phyloP scores from a whole-genome alignment of 2,888 invertebrate species.

The Aplocera efformata region DNA sequence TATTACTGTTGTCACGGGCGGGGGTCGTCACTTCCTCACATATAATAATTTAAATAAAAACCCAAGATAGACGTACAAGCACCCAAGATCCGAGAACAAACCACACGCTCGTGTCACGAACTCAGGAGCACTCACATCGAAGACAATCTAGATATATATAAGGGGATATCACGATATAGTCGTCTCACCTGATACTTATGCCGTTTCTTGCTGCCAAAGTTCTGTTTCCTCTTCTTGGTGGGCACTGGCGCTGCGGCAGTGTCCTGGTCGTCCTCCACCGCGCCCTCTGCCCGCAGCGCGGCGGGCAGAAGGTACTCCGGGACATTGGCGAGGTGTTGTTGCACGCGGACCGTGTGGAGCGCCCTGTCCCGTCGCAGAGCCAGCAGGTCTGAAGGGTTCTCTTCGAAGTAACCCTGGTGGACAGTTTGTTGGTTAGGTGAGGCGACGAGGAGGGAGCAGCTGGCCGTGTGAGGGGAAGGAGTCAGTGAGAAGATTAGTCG shows the following conservation, averaged over 20 bases:
- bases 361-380: slow-evolving; percentile 92
- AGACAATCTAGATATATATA: background rate
- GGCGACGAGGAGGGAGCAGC: background rate
- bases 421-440: background rate
- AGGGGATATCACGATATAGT: background rate
- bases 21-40: no score
- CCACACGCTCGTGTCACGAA: no score
- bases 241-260: slow-evolving; percentile 34
- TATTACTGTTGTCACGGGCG: no score
- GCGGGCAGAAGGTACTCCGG: slow-evolving; percentile 95
- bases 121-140: no score
- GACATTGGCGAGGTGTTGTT: slow-evolving; percentile 92
- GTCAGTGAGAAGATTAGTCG: slow-evolving; percentile 79
- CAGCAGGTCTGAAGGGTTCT: slow-evolving; percentile 93
- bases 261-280: slow-evolving; percentile 54
- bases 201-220: slow-evolving; percentile 62
- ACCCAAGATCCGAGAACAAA: no score
- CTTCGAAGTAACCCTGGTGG: slow-evolving; percentile 93
- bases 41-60: no score
- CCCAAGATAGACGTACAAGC: no score
- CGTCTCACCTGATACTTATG: slow-evolving; percentile 67
- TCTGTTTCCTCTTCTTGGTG: slow-evolving; percentile 54
- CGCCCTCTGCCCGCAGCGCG: slow-evolving; percentile 84
- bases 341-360: slow-evolving; percentile 90
- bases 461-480: background rate